Percentiles rank a stretch among this genome's conserved stretches.
Conservation (phyloP, 2,113 vertebrate genomes). For the Phyllostomus hastatus region DNA sequence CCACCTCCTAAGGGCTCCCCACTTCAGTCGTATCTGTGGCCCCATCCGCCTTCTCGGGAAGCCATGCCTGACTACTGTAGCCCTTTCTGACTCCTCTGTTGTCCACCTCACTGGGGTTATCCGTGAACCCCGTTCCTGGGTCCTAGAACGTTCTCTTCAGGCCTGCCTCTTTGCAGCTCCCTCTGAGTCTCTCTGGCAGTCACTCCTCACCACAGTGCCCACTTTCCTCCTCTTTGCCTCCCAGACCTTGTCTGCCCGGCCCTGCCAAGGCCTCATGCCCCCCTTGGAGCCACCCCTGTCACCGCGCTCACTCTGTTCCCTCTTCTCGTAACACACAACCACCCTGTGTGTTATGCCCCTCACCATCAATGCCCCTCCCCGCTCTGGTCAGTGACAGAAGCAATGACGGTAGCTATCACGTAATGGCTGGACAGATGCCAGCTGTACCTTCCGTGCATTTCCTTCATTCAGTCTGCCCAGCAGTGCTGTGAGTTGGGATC, state of each 20-base stretch:
- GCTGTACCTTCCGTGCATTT: rapidly evolving
- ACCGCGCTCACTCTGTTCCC: neutral
- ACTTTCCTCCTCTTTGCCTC: neutral
- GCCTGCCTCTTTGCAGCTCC: neutral
- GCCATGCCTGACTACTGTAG: neutral
- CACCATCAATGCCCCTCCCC: neutral
- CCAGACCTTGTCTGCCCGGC: neutral
- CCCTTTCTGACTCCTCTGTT: neutral
- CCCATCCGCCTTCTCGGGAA: neutral
- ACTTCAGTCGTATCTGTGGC: neutral
- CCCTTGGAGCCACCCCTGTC: neutral
- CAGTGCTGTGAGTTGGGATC: neutral
- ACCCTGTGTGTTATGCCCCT: neutral
- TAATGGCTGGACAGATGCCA: neutral
- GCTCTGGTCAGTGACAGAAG: neutral
- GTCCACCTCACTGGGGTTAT: neutral
- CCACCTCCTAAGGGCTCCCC: neutral
- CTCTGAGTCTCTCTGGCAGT: neutral
- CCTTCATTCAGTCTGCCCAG: neutral
- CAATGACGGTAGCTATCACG: neutral
- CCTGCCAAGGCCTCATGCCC: neutral
- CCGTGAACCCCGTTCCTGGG: neutral
- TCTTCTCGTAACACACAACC: neutral
- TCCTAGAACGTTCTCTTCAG: neutral
- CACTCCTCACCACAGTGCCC: too few relatives aligned